A percentile compares a stretch with the other conserved stretches of the same genome.
phyloP scores from a whole-genome alignment of 2,888 invertebrate genomes.

The Drosophila meridiana region DNA sequence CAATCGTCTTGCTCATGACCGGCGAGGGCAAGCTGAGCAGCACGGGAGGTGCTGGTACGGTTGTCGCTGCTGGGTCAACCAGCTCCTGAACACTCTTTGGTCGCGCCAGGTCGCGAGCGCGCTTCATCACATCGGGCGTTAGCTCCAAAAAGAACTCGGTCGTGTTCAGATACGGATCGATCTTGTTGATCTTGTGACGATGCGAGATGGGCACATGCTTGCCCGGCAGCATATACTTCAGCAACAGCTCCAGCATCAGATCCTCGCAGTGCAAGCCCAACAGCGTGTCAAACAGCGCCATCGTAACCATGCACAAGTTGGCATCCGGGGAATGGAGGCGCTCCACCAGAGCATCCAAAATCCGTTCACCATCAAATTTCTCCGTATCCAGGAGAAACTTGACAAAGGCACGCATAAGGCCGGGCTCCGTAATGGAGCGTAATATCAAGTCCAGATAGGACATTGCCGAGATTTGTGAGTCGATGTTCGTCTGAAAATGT shows the following conservation, averaged over 20 bases:
- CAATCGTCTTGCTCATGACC: conserved; percentile 85
- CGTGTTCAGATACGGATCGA: conserved; percentile 90
- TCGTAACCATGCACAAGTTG: conserved; percentile 94
- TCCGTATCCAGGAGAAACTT: conserved; percentile 93
- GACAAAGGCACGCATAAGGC: conserved; percentile 92
- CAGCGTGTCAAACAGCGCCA: conserved; percentile 95
- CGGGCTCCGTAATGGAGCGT: conserved; percentile 93
- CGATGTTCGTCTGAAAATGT: conserved; percentile 92
- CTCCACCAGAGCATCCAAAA: conserved; percentile 93
- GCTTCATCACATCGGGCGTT: conserved; percentile 87
- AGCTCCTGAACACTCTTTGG: conserved; percentile 77
- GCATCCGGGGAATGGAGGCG: conserved; percentile 90
- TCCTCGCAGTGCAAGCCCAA: conserved; percentile 98
- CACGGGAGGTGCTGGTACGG: conserved; percentile 41
- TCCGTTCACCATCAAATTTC: conserved; percentile 93
- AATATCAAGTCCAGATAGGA: conserved; percentile 96
- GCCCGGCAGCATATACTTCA: conserved; percentile 93
- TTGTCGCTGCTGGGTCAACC: conserved; percentile 16
- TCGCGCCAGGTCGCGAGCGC: conserved; percentile 82
- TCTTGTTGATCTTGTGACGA: conserved; percentile 88
- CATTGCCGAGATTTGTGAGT: conserved; percentile 96
- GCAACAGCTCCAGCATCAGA: conserved; percentile 95
- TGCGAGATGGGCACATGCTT: conserved; percentile 92
- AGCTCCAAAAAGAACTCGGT: conserved; percentile 91
- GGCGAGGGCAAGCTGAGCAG: conserved; percentile 76